Evolutionary conservation across 2,888 invertebrate genomes (phyloP), one percentile per base, ranked within the genome.

Genomic region (Phorcus lineatus): DNA sequence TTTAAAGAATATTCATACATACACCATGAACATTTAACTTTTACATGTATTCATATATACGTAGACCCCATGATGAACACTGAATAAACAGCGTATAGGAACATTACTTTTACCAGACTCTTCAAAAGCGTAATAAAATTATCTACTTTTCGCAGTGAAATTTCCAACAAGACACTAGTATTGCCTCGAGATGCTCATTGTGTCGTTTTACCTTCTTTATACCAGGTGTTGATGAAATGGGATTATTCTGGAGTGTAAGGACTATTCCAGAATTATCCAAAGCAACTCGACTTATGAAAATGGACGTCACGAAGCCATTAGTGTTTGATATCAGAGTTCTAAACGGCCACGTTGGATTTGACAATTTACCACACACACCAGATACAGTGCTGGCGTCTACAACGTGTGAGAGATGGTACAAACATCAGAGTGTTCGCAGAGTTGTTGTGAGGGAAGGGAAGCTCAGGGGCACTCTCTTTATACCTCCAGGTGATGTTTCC

Each of bases 151-250:
- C n/a, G n/a, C n/a, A n/a, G n/a, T n/a, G n/a, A n/a, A n/a, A n/a
- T n/a, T n/a, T n/a, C n/a, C n/a, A n/a, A n/a, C n/a, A n/a, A n/a
- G n/a, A n/a, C n/a, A n/a, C n/a, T n/a, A n/a, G n/a, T n/a, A n/a
- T n/a, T n/a, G n/a, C n/a, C n/a, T n/a, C n/a, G n/a, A n/a, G n/a
- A n/a, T n/a, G n/a, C n/a, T n/a, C n/a, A n/a, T n/a, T n/a, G n/a
- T n/a, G n/a, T n/a, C n/a, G n/a, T 36, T 36, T 36, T 36, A 2
- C 16, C 17, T 28, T 62, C 16, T 62, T 28, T 17, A 7, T 16
- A 57, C n/a, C 80, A 87, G 90, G 88, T 28, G 80, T 85, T 17
- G 87, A 89, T 22, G 84, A 85, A 9, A 88, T 88, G 88, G 90
- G 89, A 4, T 81, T 90, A 11, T 82, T 90, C 36, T 90, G 90